Evolutionary conservation across 1,140 invertebrate species (phyloP), one percentile per base, ranked within the genome.

Genomic region (Heliconius melpomene): DNA sequence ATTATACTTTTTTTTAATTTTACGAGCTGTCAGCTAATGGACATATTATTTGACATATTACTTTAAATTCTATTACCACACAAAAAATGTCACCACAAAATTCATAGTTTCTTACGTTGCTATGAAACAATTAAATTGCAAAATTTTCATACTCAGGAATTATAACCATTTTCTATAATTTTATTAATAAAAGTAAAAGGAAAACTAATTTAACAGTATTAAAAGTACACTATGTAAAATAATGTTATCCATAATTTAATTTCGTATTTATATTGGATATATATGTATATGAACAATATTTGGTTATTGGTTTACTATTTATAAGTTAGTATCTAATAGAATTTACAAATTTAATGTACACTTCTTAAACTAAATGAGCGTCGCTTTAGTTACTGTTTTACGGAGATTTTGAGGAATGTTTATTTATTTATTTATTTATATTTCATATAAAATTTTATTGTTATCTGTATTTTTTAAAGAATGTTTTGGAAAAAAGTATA

Each of bases 331-430:
- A 81, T 82, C 90, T 93, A 92, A 90, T 86, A 89, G 86, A 91
- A 90, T 92, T 91, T 93, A 93, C 89, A 93, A 85, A 87, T 89
- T 91, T 82, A 91, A 91, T 91, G 85, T 91, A 93, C 90, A 93
- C 79, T 82, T 79, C 90, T 90, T 89, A 87, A 6, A 72, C 89
- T 89, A 90, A 74, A 79, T 87, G 89, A 89, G 84, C 86, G 74
- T 79, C 29, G 71, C n/a, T 79, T 79, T 78, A 80, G 71, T 72
- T 74, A 77, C 32, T 72, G 26, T 36, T 74, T 78, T 81, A 75
- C 36, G 26, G 80, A 73, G 73, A 77, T 74, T 77, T 60, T 50
- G 40, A 78, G 80, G 80, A 84, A 82, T 84, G 83, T 82, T 29
- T 70, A 54, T 73, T 76, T 52, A 52, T 52, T 52, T 52, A 52